Percentiles rank a stretch among this genome's conserved stretches.
These are phyloP conservation scores for Mesochorus sp. DNA, from an alignment of 2,888 invertebrate genomes.

Conservation along the genomic window DNA sequence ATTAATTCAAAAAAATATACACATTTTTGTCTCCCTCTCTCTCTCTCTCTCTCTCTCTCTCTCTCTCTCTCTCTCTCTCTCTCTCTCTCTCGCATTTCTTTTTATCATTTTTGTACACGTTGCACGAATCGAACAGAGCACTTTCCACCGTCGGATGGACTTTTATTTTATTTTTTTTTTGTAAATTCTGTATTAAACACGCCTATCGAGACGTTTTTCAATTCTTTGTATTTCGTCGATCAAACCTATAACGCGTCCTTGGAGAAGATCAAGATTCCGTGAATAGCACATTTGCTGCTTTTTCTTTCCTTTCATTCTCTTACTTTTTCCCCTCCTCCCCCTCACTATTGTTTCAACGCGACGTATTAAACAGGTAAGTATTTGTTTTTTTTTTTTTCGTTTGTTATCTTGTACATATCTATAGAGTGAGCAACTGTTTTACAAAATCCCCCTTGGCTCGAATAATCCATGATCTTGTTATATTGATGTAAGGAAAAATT, in stretches of 20 bases:
- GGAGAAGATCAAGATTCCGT: slow-evolving; percentile 6
- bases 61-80: background rate
- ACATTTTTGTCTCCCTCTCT: slow-evolving; percentile 53
- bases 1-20: slow-evolving; percentile 62
- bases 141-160: slow-evolving; percentile 54
- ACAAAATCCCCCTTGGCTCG: slow-evolving; percentile 59
- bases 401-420: slow-evolving; percentile 59
- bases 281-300: slow-evolving; percentile 1
- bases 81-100: background rate
- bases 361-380: slow-evolving; percentile 52
- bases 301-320: background rate
- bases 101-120: slow-evolving; percentile 60
- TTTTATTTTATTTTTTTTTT: slow-evolving; percentile 28
- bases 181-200: slow-evolving; percentile 45
- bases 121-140: slow-evolving; percentile 56
- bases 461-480: slow-evolving; percentile 24
- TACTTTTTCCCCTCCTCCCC: background rate
- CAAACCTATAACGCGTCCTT: background rate
- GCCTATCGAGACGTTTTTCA: slow-evolving; percentile 20
- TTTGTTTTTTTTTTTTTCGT: slow-evolving; percentile 46
- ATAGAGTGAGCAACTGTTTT: slow-evolving; percentile 72
- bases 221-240: slow-evolving; percentile 26
- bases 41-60: background rate
- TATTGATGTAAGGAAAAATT: background rate
- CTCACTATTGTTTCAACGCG: slow-evolving; percentile 5